These are phyloP conservation scores for Corythornis leucogaster DNA, from an alignment of 2,797 vertebrate species.

Conservation along the genomic window DNA sequence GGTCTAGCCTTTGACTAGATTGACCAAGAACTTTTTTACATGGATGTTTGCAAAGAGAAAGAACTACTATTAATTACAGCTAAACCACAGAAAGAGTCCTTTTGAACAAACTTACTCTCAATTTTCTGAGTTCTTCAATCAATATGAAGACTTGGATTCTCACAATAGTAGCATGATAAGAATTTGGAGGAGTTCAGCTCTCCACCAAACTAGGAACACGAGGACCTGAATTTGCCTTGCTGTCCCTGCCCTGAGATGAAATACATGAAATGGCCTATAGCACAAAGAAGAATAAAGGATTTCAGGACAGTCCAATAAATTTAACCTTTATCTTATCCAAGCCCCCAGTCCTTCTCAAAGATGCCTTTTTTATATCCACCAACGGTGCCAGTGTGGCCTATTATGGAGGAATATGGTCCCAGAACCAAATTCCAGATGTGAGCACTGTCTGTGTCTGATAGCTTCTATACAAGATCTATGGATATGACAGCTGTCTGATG, in stretches of 20 bases:
- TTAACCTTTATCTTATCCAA: not conserved
- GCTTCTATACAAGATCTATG: not conserved
- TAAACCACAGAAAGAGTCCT: not conserved
- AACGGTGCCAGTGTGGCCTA: not conserved
- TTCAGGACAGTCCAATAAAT: not conserved
- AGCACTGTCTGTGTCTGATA: not conserved
- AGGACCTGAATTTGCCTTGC: not conserved
- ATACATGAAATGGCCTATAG: not conserved
- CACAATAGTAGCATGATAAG: not conserved
- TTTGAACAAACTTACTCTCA: not conserved
- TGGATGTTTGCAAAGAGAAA: not conserved
- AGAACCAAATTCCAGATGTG: not conserved
- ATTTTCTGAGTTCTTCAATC: not conserved
- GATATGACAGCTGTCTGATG: not conserved
- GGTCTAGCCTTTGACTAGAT: not conserved
- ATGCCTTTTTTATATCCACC: not conserved
- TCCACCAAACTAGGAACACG: not conserved
- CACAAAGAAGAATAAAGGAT: not conserved
- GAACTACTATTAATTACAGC: not conserved
- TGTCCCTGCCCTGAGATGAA: not conserved
- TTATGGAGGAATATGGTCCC: not conserved
- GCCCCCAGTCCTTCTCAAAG: not conserved
- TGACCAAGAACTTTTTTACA: not conserved
- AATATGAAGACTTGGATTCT: not conserved
- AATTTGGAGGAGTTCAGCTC: not conserved